These are phyloP conservation scores for Steatocranus sp. DNA, from an alignment of 2,797 vertebrate species.

Conservation along the genomic window DNA sequence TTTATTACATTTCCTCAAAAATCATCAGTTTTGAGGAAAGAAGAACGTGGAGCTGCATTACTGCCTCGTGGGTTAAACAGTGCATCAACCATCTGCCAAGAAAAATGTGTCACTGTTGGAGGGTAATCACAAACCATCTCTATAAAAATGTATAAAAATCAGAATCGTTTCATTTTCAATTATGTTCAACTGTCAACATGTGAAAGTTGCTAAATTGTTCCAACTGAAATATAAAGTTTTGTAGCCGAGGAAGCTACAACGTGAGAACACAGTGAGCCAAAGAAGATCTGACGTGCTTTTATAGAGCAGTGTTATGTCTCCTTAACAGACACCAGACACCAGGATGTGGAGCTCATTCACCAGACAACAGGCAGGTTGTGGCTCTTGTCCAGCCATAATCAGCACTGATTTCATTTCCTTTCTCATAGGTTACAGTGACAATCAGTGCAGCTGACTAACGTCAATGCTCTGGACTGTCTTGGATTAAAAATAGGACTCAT, in stretches of 20 bases:
- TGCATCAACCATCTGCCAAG: neutral
- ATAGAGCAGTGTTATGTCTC: neutral
- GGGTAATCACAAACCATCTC: neutral
- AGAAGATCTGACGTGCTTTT: neutral
- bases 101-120: neutral
- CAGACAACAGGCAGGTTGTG: accelerated
- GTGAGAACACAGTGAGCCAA: neutral
- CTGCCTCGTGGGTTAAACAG: neutral
- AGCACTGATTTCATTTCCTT: neutral
- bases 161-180: neutral
- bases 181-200: neutral
- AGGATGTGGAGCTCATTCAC: neutral
- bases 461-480: neutral
- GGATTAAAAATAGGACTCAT: neutral
- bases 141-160: neutral
- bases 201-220: neutral
- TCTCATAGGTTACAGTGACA: neutral
- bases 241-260: neutral
- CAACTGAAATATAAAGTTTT: neutral
- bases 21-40: no score
- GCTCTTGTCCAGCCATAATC: neutral
- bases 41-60: no score
- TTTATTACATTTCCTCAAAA: neutral
- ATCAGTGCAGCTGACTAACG: neutral
- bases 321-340: neutral